phyloP scores from a whole-genome alignment of 1,140 invertebrate species.

The Ridgeia piscesae region DNA sequence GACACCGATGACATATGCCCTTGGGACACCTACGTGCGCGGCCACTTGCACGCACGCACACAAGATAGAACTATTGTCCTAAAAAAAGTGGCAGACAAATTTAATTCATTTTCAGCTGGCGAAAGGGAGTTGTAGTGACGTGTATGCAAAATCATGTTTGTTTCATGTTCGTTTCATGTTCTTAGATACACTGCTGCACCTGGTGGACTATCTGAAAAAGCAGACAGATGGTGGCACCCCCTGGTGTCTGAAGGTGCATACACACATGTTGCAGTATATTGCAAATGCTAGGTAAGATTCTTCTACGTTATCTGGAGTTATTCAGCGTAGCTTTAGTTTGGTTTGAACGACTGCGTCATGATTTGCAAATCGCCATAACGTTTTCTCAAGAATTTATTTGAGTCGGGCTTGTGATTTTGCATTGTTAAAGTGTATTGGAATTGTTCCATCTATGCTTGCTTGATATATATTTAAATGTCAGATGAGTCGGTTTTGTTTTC shows the following conservation, averaged over 20 bases:
- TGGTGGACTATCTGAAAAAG: neutral
- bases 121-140: neutral
- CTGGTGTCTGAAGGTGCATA: constrained; percentile 12
- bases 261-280: neutral
- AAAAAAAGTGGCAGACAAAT: neutral
- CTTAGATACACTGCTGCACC: neutral
- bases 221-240: neutral
- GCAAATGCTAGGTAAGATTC: neutral
- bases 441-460: too few species aligned
- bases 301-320: neutral
- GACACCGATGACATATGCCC: too few species aligned
- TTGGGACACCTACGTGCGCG: too few species aligned
- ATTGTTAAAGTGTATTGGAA: too few species aligned
- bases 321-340: neutral
- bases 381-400: too few species aligned
- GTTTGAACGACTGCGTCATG: neutral
- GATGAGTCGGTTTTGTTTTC: too few species aligned
- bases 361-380: neutral
- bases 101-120: neutral
- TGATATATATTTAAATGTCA: too few species aligned
- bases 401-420: too few species aligned
- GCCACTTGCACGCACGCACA: neutral
- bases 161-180: neutral
- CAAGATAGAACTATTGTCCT: neutral
- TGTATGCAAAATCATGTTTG: neutral